Conservation (phyloP, 2,888 invertebrate species). For the Euplagia quadripunctaria region DNA sequence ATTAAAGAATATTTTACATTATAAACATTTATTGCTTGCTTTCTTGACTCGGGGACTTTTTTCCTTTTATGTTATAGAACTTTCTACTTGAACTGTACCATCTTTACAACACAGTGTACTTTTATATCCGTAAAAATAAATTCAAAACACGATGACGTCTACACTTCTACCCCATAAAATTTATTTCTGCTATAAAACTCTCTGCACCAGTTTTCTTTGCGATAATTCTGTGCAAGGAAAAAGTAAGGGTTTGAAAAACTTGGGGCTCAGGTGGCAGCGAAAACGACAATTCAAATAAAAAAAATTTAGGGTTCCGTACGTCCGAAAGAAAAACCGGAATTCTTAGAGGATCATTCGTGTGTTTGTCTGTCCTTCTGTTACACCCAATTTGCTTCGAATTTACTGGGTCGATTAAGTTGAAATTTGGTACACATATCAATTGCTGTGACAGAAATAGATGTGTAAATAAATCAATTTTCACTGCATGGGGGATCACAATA, state of each 20-base stretch:
- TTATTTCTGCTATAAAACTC: constrained; percentile 29
- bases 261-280: neutral
- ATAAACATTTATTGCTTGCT: too few species aligned
- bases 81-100: too few species aligned
- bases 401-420: too few species aligned
- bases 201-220: constrained; percentile 9
- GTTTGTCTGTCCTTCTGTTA: neutral
- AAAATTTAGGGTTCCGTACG: neutral
- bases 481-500: too few species aligned
- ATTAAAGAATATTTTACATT: too few species aligned
- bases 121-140: constrained; percentile 9
- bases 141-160: constrained; percentile 21
- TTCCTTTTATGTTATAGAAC: too few species aligned
- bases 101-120: neutral
- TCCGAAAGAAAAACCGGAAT: neutral
- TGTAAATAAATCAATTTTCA: too few species aligned
- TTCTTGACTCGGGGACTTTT: too few species aligned
- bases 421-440: too few species aligned
- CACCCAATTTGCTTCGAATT: neutral
- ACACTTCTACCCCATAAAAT: constrained; percentile 27
- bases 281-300: neutral
- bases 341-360: too few species aligned
- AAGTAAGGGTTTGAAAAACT: constrained; percentile 1
- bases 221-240: constrained; percentile 20
- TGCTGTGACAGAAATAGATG: too few species aligned